Percentiles rank a stretch among this genome's conserved stretches.
phyloP scores from a whole-genome alignment of 2,113 vertebrate genomes.

The Acanthochromis polyacanthus region DNA sequence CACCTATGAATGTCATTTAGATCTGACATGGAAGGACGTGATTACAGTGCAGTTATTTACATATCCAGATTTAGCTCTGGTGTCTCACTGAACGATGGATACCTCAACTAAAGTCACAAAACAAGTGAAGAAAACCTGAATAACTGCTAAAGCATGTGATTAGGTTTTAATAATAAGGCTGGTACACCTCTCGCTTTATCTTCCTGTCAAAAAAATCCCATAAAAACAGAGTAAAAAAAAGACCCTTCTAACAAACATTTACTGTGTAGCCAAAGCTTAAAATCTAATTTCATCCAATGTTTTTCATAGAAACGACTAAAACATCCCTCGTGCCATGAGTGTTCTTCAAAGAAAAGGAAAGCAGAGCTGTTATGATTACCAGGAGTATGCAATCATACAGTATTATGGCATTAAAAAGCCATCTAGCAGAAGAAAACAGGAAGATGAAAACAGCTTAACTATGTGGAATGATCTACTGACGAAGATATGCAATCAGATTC shows the following conservation, averaged over 20 bases:
- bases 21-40: slow-evolving; percentile 10
- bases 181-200: no score
- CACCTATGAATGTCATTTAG: background rate
- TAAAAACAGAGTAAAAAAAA: no score
- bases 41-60: background rate
- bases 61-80: background rate
- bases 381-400: background rate
- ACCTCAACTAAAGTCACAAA: background rate
- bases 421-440: background rate
- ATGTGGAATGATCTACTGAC: background rate
- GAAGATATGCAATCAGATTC: background rate
- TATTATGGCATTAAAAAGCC: background rate
- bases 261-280: no score
- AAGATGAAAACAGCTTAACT: background rate
- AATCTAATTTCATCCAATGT: no score
- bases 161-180: no score
- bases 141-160: no score
- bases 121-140: no score
- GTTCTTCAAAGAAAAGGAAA: background rate
- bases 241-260: no score
- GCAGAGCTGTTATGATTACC: background rate
- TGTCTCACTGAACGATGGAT: background rate
- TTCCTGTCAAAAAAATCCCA: no score
- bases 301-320: background rate
- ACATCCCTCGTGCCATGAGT: background rate